Base-by-base conservation (phyloP, 2,113 vertebrate genomes). In the Candoia aspera region DNA sequence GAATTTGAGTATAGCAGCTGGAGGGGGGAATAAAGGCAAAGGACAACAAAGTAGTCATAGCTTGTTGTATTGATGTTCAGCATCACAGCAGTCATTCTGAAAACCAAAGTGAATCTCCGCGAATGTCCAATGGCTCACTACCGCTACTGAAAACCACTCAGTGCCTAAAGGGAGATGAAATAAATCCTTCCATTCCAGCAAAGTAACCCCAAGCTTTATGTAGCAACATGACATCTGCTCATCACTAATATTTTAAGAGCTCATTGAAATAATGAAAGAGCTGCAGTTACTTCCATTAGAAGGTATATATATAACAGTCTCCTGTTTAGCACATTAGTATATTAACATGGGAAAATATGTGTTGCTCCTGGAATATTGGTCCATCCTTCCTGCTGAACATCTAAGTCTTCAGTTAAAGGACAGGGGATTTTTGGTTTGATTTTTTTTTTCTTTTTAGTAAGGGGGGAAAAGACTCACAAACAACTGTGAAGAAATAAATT, bases 211-310 rank as follows among this genome's bases (percentile, higher is more conserved):
- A 12, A 90, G 91, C 94, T 93, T 95, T 94, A 93, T 94, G 92
- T 84, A 92, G 94, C 94, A 96, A 90, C 68, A 94, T 91, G 94
- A 96, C 91, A 94, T 57, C 46, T 86, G 90, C 87, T 95, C 86
- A 94, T 96, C 93, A 95, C 89, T 92, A 95, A 91, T 87, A 93
- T 93, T 96, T 96, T 95, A 96, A 95, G 95, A 95, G 91, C 95
- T 95, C 94, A 89, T 93, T 95, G 94, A 95, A 96, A 96, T 96
- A 96, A 96, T 95, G 92, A 95, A 96, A 95, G 94, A 95, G 93
- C 93, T 95, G 64, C 87, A 92, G 92, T 94, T 91, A 91, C 90
- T 95, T 96, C 93, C 90, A 96, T 95, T 96, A 95, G 90, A 89
- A 94, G 91, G 86, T 91, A 95, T 95, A 95, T 95, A 96, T 96